A percentile compares a stretch with the other conserved stretches of the same genome.
Conservation (phyloP, 2,113 vertebrate species). For the Pristiophorus japonicus region DNA sequence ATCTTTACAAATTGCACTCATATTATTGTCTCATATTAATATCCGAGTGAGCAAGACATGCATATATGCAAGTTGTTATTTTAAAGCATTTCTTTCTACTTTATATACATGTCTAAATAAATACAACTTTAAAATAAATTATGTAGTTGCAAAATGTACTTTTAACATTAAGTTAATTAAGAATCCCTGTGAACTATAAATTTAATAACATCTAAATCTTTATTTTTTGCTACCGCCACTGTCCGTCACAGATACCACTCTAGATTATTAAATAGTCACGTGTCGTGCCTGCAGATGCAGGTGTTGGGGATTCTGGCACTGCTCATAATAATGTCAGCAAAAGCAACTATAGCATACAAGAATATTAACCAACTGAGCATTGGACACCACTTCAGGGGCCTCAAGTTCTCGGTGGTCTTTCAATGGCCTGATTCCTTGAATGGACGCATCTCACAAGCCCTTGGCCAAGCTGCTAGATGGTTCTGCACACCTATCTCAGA, state of each 20-base stretch:
- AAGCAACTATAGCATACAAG: not conserved
- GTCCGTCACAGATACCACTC: too few relatives aligned
- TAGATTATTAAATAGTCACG: not conserved
- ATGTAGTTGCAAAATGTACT: not conserved
- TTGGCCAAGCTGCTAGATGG: not conserved
- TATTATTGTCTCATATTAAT: not conserved
- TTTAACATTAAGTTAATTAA: not conserved
- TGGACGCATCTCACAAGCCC: not conserved
- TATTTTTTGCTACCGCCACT: not conserved
- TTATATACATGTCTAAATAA: not conserved
- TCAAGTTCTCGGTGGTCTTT: not conserved
- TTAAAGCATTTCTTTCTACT: not conserved
- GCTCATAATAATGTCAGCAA: not conserved
- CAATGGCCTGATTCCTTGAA: not conserved
- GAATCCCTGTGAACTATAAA: not conserved
- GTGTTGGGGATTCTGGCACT: not conserved
- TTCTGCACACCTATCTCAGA: not conserved
- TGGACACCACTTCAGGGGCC: not conserved
- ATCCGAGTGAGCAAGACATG: not conserved
- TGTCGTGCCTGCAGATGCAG: not conserved
- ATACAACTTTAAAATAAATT: not conserved
- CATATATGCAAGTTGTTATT: not conserved
- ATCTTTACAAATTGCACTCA: not conserved
- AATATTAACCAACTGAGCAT: not conserved
- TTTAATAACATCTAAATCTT: not conserved